These are phyloP conservation scores for Phyllotreta striolata DNA, from an alignment of 2,888 invertebrate species.

Conservation along the genomic window DNA sequence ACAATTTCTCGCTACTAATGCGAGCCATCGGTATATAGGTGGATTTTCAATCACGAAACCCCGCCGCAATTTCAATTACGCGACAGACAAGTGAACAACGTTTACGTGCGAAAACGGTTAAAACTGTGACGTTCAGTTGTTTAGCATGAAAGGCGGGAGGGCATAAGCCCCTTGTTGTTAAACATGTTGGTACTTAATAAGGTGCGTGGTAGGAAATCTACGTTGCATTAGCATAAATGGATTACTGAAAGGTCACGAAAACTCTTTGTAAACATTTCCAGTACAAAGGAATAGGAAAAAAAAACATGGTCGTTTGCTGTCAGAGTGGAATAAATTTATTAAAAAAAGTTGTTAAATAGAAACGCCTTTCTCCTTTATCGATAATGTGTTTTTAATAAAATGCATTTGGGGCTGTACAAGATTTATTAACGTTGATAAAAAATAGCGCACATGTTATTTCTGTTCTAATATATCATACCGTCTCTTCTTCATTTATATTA, in stretches of 20 bases:
- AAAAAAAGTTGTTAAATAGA: neutral
- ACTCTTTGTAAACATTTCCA: conserved; percentile 29
- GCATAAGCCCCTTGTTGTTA: conserved; percentile 14
- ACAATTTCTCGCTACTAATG: conserved; percentile 3
- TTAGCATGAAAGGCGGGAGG: conserved; percentile 11
- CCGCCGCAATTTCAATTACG: conserved; percentile 33
- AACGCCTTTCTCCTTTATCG: conserved; percentile 1
- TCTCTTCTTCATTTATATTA: neutral
- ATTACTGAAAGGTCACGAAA: conserved; percentile 24
- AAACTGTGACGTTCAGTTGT: conserved; percentile 26
- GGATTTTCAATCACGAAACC: conserved; percentile 22
- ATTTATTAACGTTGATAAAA: conserved; percentile 1
- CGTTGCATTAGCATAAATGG: conserved; percentile 21
- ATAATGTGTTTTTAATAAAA: neutral
- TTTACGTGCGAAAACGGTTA: conserved; percentile 30
- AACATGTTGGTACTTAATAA: conserved; percentile 19
- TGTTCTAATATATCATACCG: too few relatives aligned
- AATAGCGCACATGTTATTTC: too few relatives aligned
- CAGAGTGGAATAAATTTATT: neutral
- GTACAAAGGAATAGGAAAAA: conserved; percentile 5
- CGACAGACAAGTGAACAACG: conserved; percentile 29
- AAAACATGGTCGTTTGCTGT: neutral
- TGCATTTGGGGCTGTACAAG: neutral
- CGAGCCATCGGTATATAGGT: conserved; percentile 1
- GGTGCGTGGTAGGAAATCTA: conserved; percentile 26